Evolutionary conservation across 2,113 vertebrate genomes (phyloP).

Genomic region (Cariama cristata): DNA sequence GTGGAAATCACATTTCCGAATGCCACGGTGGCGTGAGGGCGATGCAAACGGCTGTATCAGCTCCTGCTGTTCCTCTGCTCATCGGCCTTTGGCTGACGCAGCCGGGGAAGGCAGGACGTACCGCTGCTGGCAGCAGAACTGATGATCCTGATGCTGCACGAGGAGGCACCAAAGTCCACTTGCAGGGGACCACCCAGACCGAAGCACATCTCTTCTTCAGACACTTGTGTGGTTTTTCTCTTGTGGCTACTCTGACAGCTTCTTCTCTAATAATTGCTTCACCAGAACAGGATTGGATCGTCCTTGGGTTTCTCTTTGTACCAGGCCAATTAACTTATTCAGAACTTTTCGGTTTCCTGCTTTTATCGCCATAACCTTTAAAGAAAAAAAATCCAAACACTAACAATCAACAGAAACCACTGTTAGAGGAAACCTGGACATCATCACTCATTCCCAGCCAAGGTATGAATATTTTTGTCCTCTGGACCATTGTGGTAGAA

Average conservation of each 20-base stretch:
- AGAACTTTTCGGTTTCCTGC: conserved; percentile 88
- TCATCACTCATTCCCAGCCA: background rate
- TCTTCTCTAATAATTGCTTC: conserved; percentile 83
- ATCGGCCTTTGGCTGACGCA: background rate
- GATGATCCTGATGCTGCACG: rapidly evolving
- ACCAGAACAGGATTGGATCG: conserved; percentile 85
- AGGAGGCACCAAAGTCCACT: background rate
- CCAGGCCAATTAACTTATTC: conserved; percentile 91
- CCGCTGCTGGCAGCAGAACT: background rate
- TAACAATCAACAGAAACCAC: background rate
- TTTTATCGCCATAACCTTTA: conserved; percentile 85
- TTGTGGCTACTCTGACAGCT: conserved; percentile 54
- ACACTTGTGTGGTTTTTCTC: background rate
- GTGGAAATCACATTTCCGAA: background rate
- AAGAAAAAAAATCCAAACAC: conserved; percentile 7
- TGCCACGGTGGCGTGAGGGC: background rate
- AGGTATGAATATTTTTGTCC: background rate
- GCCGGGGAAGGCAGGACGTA: background rate
- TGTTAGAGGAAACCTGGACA: background rate
- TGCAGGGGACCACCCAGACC: background rate
- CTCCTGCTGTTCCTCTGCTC: background rate
- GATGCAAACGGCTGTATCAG: background rate
- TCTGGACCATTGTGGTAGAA: background rate
- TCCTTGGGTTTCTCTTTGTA: conserved; percentile 85
- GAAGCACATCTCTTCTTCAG: background rate